Percentiles rank a stretch among this genome's conserved stretches.
Evolutionary conservation across 2,888 invertebrate species (phyloP).

Genomic region (Clepsis dumicolana): DNA sequence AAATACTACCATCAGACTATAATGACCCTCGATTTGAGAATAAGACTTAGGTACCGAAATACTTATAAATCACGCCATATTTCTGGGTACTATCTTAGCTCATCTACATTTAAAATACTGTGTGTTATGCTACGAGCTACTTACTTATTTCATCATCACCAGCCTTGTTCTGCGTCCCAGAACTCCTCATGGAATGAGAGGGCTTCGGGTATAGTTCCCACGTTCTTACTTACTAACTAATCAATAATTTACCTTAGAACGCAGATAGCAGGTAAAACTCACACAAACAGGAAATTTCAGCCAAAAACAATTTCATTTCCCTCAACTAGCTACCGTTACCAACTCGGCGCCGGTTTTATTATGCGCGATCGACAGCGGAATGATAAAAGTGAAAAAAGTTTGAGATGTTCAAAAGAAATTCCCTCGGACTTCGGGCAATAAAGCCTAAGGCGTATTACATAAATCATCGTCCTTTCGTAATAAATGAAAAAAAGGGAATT

Average conservation of each 20-base stretch:
- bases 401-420: slow-evolving; percentile 60
- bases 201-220: too few species aligned
- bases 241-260: background rate
- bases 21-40: too few species aligned
- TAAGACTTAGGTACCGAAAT: too few species aligned
- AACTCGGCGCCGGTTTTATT: slow-evolving; percentile 26
- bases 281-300: background rate
- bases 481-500: slow-evolving; percentile 74
- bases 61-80: too few species aligned
- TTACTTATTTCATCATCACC: too few species aligned
- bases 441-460: slow-evolving; percentile 77
- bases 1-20: too few species aligned
- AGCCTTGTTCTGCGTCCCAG: too few species aligned
- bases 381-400: slow-evolving; percentile 70
- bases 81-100: too few species aligned
- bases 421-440: slow-evolving; percentile 69
- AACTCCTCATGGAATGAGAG: too few species aligned
- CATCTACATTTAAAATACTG: too few species aligned
- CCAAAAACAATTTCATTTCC: slow-evolving; percentile 17
- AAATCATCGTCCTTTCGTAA: slow-evolving; percentile 78
- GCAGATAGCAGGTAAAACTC: background rate
- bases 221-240: too few species aligned
- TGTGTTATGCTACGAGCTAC: too few species aligned
- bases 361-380: slow-evolving; percentile 55
- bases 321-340: slow-evolving; percentile 21